A percentile compares a stretch with the other conserved stretches of the same genome.
These are phyloP conservation scores for Paralichthys olivaceus DNA, from an alignment of 2,113 vertebrate genomes.

Conservation along the genomic window DNA sequence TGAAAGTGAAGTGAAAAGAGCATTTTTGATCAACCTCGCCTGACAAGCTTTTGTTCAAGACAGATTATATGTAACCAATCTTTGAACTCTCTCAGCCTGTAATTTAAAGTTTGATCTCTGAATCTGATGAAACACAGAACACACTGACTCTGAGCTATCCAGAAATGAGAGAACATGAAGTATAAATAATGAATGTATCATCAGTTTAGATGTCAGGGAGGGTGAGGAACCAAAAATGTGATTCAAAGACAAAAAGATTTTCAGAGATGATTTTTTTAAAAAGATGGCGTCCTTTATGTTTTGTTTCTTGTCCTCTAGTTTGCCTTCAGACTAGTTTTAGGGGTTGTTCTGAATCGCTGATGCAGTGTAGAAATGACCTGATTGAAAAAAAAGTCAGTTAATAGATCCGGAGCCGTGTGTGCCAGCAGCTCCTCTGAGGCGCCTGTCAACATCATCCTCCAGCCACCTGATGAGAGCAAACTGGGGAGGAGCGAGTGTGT, in stretches of 20 bases:
- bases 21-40: too few relatives aligned
- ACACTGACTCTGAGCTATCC: too few relatives aligned
- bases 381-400: slow-evolving; percentile 27
- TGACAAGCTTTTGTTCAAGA: too few relatives aligned
- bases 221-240: not conserved
- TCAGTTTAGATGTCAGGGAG: slow-evolving; percentile 20
- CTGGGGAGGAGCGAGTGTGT: not conserved
- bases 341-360: slow-evolving; percentile 38
- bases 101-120: too few relatives aligned
- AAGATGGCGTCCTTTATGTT: slow-evolving; percentile 9
- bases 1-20: too few relatives aligned
- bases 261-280: not conserved
- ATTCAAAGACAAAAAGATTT: slow-evolving; percentile 17
- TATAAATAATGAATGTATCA: not conserved
- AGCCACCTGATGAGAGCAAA: slow-evolving; percentile 18
- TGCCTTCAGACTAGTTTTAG: slow-evolving; percentile 20
- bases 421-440: slow-evolving; percentile 45
- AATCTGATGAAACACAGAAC: too few relatives aligned
- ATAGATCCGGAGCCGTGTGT: slow-evolving; percentile 48
- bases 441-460: slow-evolving; percentile 47
- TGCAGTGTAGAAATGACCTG: slow-evolving; percentile 29
- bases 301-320: slow-evolving; percentile 12
- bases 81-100: not conserved
- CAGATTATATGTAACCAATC: not conserved
- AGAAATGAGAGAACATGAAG: too few relatives aligned